These are phyloP conservation scores for Brachionus koreanus DNA, from an alignment of 1,140 invertebrate genomes.

Conservation along the genomic window DNA sequence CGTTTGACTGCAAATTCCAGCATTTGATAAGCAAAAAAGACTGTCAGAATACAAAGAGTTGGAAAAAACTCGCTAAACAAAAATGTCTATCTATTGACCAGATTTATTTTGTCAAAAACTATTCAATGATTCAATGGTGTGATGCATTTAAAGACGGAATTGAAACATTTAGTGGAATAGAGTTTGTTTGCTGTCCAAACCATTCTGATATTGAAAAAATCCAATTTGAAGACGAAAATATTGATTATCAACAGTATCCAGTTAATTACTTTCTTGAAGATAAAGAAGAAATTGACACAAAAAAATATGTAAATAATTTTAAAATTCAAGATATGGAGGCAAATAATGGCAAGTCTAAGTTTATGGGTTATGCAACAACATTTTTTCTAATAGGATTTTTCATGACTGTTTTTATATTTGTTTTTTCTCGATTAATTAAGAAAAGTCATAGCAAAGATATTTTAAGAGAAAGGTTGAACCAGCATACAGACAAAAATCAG, in stretches of 20 bases:
- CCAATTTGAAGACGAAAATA: not conserved
- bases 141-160: constrained; percentile 24
- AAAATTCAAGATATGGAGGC: not conserved
- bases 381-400: constrained; percentile 13
- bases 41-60: not conserved
- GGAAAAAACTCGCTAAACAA: not conserved
- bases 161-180: constrained; percentile 1
- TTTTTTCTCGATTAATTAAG: not conserved
- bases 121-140: constrained; percentile 23
- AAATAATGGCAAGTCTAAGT: not conserved
- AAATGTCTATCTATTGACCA: not conserved
- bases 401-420: not conserved
- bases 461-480: not conserved
- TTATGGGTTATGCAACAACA: not conserved
- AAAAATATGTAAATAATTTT: not conserved
- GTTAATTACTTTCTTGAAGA: not conserved
- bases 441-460: not conserved
- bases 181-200: constrained; percentile 34
- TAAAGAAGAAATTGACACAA: not conserved
- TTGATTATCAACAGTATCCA: not conserved
- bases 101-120: not conserved
- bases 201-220: not conserved
- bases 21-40: not conserved
- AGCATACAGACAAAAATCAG: not conserved
- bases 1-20: not conserved